Evolutionary conservation across 2,888 invertebrate genomes (phyloP), one percentile per base, ranked within the genome.

Genomic region (Alviniconcha strummeri): DNA sequence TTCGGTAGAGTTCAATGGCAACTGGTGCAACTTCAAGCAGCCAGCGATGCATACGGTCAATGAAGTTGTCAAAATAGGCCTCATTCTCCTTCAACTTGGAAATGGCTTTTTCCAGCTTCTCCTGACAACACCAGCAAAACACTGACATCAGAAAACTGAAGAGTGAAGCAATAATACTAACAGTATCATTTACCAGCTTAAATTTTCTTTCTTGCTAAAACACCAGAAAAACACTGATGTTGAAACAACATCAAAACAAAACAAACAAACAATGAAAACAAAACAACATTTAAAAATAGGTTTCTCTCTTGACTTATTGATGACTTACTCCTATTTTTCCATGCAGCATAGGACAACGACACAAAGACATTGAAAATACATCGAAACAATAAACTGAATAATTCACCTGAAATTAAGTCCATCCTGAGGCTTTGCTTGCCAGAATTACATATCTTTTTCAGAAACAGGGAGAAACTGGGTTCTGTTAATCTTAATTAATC

Each of bases 21-120:
- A 81, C 84, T n/a, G 88, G 87, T n/a, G 89, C 85, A 80, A 91
- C 88, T 8, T 88, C 86, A 5, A 86, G 80, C 54, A 93, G 84
- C 93, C 93, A 93, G n/a, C 85, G 86, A 81, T 93, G 91, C 89
- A 92, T 91, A 13, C 89, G 85, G 75, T 89, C 88, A 11, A 93
- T 87, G 84, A 93, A 92, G 67, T 88, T 86, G 81, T 90, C 86
- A 83, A 89, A 92, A 19, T 86, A 85, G 3, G 81, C 86, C 69
- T 90, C 89, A 56, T 91, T 87, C 19, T 85, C 86, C 52, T 87
- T 86, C 67, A 92, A 83, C 75, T 90, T 91, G 56, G 89, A 88
- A 60, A 88, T 88, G 9, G 88, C 88, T 81, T 91, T 92, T 52
- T 92, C 91, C 55, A 92, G 77, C 82, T 89, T 91, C 56, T 88